These are phyloP conservation scores for Esox niger DNA, from an alignment of 2,113 vertebrate species.

Conservation along the genomic window DNA sequence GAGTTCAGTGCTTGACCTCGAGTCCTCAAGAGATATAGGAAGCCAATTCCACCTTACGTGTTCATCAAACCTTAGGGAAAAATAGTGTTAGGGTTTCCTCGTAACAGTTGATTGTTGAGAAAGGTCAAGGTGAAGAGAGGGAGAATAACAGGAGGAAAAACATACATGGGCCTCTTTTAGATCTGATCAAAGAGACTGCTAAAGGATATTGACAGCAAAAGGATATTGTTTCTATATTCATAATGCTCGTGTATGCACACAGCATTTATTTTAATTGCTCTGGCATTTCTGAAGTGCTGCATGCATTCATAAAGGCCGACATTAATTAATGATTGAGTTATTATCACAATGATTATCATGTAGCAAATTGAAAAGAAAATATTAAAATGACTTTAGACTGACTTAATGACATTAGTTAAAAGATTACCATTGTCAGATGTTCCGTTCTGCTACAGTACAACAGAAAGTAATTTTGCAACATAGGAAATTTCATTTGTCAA, in stretches of 20 bases:
- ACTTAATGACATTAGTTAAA: too few species aligned
- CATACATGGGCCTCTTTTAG: conserved; percentile 1
- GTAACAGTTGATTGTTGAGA: conserved; percentile 5
- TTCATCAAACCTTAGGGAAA: background rate
- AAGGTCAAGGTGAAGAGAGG: background rate
- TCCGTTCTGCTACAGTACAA: too few species aligned
- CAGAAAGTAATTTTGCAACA: too few species aligned
- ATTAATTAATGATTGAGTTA: too few species aligned
- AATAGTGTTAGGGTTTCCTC: conserved; percentile 5
- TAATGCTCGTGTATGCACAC: background rate
- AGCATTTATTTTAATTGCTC: background rate
- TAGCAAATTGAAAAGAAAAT: too few species aligned
- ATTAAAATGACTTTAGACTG: too few species aligned
- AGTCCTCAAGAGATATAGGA: background rate
- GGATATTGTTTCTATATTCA: conserved; percentile 10
- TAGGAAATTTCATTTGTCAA: too few species aligned
- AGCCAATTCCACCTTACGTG: background rate
- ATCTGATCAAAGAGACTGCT: conserved; percentile 29
- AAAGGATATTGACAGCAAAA: conserved; percentile 28
- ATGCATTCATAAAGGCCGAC: too few species aligned
- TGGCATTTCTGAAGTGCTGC: background rate
- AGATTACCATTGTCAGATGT: too few species aligned
- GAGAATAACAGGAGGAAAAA: background rate
- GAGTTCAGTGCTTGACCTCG: too few species aligned
- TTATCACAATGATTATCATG: too few species aligned